phyloP scores from a whole-genome alignment of 2,888 invertebrate species.

The Thecophora atra region DNA sequence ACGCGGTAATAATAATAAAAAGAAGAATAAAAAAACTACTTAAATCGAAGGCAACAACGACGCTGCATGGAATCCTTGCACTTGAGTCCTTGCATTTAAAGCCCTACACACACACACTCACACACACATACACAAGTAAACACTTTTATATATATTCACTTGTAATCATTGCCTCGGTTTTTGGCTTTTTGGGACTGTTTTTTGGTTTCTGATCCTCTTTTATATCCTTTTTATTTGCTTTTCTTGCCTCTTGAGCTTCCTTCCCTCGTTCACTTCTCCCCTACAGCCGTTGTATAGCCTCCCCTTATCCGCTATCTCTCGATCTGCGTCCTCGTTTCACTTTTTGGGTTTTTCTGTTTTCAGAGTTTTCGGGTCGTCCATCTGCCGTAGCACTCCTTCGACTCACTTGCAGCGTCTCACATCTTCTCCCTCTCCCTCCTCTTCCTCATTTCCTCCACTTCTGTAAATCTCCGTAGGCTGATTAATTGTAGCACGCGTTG shows the following conservation, averaged over 20 bases:
- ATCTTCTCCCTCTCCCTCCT: too few relatives aligned
- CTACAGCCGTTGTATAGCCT: background rate
- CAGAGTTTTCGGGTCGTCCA: background rate
- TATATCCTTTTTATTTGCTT: constrained; percentile 25
- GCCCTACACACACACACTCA: constrained; percentile 17
- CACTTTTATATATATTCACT: background rate
- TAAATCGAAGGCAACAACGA: background rate
- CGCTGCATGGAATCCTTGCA: constrained; percentile 19
- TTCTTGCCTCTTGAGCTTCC: constrained; percentile 4
- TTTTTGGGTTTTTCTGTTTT: background rate
- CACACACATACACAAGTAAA: constrained; percentile 23
- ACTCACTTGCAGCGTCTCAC: too few relatives aligned
- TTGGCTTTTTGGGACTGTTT: background rate
- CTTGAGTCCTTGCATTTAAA: constrained; percentile 19
- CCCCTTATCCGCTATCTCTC: background rate
- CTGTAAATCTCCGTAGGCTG: constrained; percentile 37
- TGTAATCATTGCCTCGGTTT: constrained; percentile 9
- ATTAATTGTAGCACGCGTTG: constrained; percentile 48
- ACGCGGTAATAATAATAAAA: constrained; percentile 19
- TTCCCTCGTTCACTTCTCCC: background rate
- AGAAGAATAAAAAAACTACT: background rate
- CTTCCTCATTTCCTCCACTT: background rate
- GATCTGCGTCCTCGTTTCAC: background rate
- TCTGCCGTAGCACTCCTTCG: background rate
- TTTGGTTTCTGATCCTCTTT: background rate